phyloP scores from a whole-genome alignment of 35 echinoderm and acorn worm species.

The Lytechinus pictus region DNA sequence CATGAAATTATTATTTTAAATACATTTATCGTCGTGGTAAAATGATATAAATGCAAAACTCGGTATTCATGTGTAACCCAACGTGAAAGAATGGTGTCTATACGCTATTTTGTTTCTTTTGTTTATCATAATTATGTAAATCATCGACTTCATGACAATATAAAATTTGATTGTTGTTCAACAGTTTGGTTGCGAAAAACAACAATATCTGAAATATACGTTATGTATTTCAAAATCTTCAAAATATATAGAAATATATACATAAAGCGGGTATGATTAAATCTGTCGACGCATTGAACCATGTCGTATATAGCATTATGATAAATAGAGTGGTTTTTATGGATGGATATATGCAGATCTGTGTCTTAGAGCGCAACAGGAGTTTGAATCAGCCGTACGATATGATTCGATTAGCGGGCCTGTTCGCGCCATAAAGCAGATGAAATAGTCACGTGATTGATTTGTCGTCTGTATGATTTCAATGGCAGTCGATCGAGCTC shows the following conservation, averaged over 20 bases:
- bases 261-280: background rate
- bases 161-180: too few relatives aligned
- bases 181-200: too few relatives aligned
- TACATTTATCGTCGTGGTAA: too few relatives aligned
- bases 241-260: background rate
- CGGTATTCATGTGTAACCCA: too few relatives aligned
- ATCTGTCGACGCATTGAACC: background rate
- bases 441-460: conserved; percentile 32
- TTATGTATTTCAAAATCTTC: too few relatives aligned
- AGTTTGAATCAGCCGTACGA: conserved; percentile 37
- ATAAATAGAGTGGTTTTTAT: background rate
- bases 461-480: conserved; percentile 24
- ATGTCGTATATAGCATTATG: background rate
- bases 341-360: background rate
- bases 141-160: too few relatives aligned
- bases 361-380: conserved; percentile 21
- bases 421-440: conserved; percentile 25
- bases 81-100: too few relatives aligned
- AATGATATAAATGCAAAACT: too few relatives aligned
- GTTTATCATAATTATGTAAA: too few relatives aligned
- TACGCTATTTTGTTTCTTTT: too few relatives aligned
- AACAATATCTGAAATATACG: too few relatives aligned
- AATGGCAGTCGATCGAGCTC: background rate
- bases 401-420: conserved; percentile 16
- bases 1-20: too few relatives aligned